These are phyloP conservation scores for Dicrurus megarhynchus DNA, from an alignment of 2,113 vertebrate genomes.

Conservation along the genomic window DNA sequence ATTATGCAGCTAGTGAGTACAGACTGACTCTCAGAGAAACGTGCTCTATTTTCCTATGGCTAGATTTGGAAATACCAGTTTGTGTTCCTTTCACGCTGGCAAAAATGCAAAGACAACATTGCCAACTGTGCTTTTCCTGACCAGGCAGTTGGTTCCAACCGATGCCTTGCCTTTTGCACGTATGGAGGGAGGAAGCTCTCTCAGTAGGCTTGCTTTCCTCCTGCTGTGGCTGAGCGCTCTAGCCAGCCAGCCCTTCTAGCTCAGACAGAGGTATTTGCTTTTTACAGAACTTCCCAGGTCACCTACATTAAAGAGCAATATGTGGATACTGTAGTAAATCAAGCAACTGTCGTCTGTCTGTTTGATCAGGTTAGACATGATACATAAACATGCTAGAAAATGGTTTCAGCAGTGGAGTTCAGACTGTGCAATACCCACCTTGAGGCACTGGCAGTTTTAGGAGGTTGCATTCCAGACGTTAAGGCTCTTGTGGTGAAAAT, in stretches of 20 bases:
- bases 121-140: neutral
- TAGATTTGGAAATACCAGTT: neutral
- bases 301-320: neutral
- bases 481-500: conserved; percentile 8
- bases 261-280: conserved; percentile 2
- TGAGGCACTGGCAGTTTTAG: neutral
- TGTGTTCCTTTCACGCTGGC: neutral
- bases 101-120: neutral
- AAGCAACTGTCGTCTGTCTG: neutral
- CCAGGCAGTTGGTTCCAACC: neutral
- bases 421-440: neutral
- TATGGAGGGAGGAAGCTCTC: neutral
- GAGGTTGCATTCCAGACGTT: conserved; percentile 35
- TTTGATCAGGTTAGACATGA: neutral
- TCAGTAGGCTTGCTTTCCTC: conserved; percentile 21
- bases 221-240: neutral
- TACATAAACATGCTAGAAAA: neutral
- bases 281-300: conserved; percentile 3
- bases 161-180: neutral
- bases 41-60: neutral
- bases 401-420: neutral
- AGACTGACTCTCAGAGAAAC: neutral
- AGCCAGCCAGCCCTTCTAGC: neutral
- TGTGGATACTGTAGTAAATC: conserved; percentile 2
- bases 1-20: neutral